Evolutionary conservation across 2,888 invertebrate genomes (phyloP).

Genomic region (Metopia argyrocephala): DNA sequence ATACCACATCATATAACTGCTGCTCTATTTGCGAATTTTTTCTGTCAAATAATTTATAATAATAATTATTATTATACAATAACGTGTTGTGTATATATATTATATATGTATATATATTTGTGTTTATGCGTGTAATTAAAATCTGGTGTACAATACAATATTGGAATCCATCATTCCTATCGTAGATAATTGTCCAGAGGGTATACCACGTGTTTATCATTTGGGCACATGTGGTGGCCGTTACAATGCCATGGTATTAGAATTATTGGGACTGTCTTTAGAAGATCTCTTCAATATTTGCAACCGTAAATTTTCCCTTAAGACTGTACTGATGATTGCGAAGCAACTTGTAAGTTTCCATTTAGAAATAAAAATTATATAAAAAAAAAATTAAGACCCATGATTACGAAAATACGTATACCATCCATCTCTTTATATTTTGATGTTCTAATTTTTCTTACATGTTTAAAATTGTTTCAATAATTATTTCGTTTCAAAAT

Average conservation of each 20-base stretch:
- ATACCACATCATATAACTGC: not conserved
- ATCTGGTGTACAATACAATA: not conserved
- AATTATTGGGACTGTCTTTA: conserved; percentile 97
- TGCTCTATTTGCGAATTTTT: not conserved
- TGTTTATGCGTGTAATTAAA: conserved; percentile 18
- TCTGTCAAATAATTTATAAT: not conserved
- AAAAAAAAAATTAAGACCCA: not conserved
- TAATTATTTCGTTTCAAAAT: conserved; percentile 14
- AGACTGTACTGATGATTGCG: conserved; percentile 98
- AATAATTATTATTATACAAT: not conserved
- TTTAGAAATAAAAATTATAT: conserved; percentile 33
- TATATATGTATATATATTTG: too few species aligned
- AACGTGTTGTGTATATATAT: too few species aligned
- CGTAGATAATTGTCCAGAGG: conserved; percentile 84
- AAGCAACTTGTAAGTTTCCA: conserved; percentile 93
- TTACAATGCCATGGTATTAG: conserved; percentile 99
- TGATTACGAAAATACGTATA: not conserved
- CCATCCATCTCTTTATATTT: conserved; percentile 18
- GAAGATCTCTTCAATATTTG: conserved; percentile 99
- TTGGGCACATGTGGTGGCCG: conserved; percentile 98
- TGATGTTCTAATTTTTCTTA: not conserved
- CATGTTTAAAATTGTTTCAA: conserved; percentile 16
- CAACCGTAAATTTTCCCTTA: conserved; percentile 97
- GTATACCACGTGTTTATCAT: conserved; percentile 99
- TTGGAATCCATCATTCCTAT: conserved; percentile 43